Base-by-base conservation (phyloP, 2,797 vertebrate genomes). In the Dermochelys coriacea region DNA sequence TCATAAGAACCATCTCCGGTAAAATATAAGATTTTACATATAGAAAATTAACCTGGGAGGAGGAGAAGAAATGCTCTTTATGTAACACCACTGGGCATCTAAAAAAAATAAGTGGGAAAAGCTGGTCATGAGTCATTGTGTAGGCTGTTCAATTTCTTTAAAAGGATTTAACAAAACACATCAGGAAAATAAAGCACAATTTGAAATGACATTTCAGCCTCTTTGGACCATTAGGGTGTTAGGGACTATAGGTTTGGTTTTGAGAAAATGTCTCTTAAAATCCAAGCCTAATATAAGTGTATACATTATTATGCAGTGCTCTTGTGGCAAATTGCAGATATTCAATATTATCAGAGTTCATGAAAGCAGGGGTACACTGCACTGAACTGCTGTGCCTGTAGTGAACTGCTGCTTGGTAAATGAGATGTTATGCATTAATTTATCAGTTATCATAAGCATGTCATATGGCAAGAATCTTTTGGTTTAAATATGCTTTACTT, bases 111-210 rank as follows among this genome's bases (percentile, higher is more conserved):
- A 41, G 19, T 19, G 49, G 71, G 94, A 95, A 95, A 93, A 75
- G 21, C 25, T 89, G 51, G n/a, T 95, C 52, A 74, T 93, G 94
- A 97, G 85, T 94, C 91, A 95, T 50, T 93, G 88, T 83, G 94
- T 95, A 94, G 90, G 90, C 71, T 89, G 92, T 49, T 91, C 93
- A 85, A 93, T 96, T 93, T 88, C 85, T 96, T 93, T 90, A 82
- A 93, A 93, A 93, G 81, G 47, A 77, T 93, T 93, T 95, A 83
- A 64, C 80, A 91, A 94, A 94, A 93, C 12, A 71, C 29, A 16
- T 51, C 83, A 90, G 21, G 77, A 83, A 97, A 94, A 94, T 85
- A 95, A 93, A 78, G 77, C 84, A 84, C 1, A 10, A 83, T 82
- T 95, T 91, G 34, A 88, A 47, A 80, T 83, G 71, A 91, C 71